A percentile compares a stretch with the other conserved stretches of the same genome.
phyloP scores from a whole-genome alignment of 2,888 invertebrate species.

The Eledona agricola region DNA sequence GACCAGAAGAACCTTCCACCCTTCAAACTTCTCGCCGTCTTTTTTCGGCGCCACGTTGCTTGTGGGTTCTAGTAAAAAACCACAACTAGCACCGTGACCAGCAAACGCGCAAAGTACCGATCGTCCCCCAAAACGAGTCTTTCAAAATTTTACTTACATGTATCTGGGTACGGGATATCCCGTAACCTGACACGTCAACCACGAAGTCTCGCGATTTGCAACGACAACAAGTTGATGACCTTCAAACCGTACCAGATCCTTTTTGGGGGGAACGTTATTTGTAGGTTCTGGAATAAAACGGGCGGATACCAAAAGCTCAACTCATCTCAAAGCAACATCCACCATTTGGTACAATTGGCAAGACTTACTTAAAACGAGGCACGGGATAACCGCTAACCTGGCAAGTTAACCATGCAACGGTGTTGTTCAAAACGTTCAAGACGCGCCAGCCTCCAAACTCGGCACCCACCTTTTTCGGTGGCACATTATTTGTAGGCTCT shows the following conservation, averaged over 20 bases:
- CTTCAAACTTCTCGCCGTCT: constrained; percentile 64
- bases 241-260: constrained; percentile 66
- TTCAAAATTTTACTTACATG: constrained; percentile 58
- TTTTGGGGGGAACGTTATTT: constrained; percentile 71
- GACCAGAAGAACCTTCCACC: constrained; percentile 70
- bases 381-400: constrained; percentile 75
- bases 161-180: constrained; percentile 67
- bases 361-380: constrained; percentile 75
- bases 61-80: constrained; percentile 62
- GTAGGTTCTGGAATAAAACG: constrained; percentile 63
- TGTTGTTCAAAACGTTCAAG: constrained; percentile 64
- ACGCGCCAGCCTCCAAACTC: constrained; percentile 68
- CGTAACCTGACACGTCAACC: constrained; percentile 71
- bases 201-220: constrained; percentile 65
- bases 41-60: constrained; percentile 70
- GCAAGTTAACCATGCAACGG: constrained; percentile 72
- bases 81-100: too few species aligned
- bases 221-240: constrained; percentile 71
- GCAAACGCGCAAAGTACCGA: too few species aligned
- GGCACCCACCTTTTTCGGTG: constrained; percentile 69
- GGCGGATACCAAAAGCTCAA: constrained; percentile 7
- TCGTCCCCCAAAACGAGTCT: constrained; percentile 4
- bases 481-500: constrained; percentile 72
- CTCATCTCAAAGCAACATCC: constrained; percentile 20
- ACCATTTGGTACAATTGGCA: constrained; percentile 37